These are phyloP conservation scores for Xenentodon cancila DNA, from an alignment of 2,797 vertebrate genomes.

Conservation along the genomic window DNA sequence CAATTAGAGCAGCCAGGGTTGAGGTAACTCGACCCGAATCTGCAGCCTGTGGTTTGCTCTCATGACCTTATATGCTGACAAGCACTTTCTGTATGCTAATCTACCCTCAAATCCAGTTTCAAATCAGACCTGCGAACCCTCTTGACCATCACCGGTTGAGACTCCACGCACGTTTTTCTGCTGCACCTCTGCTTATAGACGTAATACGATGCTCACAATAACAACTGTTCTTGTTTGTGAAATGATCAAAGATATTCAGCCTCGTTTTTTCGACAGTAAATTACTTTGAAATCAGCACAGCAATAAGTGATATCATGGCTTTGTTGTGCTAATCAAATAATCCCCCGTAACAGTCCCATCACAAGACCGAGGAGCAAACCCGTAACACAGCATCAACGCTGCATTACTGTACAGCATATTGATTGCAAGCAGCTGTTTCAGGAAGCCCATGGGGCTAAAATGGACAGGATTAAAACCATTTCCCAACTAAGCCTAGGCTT, in stretches of 20 bases:
- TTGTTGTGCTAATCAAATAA: too few relatives aligned
- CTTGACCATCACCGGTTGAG: conserved; percentile 41
- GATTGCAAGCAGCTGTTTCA: conserved; percentile 61
- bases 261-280: conserved; percentile 30
- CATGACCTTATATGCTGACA: conserved; percentile 67
- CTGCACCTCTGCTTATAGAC: conserved; percentile 21
- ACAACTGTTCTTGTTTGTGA: conserved; percentile 30
- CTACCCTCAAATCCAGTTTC: conserved; percentile 61
- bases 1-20: conserved; percentile 70
- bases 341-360: conserved; percentile 22
- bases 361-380: conserved; percentile 53
- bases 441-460: conserved; percentile 35
- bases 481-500: conserved; percentile 35
- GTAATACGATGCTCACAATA: conserved; percentile 27
- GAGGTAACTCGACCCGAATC: conserved; percentile 78
- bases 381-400: conserved; percentile 62
- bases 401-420: conserved; percentile 49
- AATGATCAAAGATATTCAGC: conserved; percentile 44
- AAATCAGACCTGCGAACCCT: conserved; percentile 61
- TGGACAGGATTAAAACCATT: conserved; percentile 46
- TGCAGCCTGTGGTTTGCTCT: conserved; percentile 67
- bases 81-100: conserved; percentile 62
- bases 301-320: conserved; percentile 32
- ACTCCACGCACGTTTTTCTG: conserved; percentile 30
- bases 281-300: conserved; percentile 45